Base-by-base conservation (phyloP, 2,888 invertebrate species). In the Drosophila fulvimacula region DNA sequence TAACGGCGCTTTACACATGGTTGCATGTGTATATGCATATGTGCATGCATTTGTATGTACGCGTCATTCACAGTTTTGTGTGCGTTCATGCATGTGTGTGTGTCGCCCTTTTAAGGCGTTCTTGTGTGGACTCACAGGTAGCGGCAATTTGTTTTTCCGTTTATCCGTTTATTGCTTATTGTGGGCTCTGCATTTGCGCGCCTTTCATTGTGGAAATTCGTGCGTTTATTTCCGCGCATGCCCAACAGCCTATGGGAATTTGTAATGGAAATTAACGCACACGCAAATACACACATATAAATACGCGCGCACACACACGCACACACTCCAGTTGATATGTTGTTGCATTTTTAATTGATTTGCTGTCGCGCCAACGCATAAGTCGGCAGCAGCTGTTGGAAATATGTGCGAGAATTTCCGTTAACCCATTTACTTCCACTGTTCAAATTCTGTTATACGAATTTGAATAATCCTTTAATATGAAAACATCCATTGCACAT, bases 231-330 rank as follows among this genome's bases (percentile, higher is more conserved):
- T 76, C 80, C 69, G 76, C 75, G 86, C 81, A 88, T 83, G 88
- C 87, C 65, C 62, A 79, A 68, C 82, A 85, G 57, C 75, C 72
- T 80, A 85, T 69, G 73, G 88, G 67, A 81, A 81, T 73, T 80
- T 56, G 68, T 69, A 42, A n/a, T 75, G 86, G 78, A 80, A 88
- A 78, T 76, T 65, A 83, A 42, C 59, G 42, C 39, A 9, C 21
- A 44, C 21, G 53, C 38, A 39, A 11, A 51, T 11, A 30, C 17
- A 19, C 17, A 15, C 21, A 32, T 17, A 6, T 7, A 13, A 34
- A 17, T 38, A 41, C 36, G 1, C 9, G 11, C 24, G 30, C 24
- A 27, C 17, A 17, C 24, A 17, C 7, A 17, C 38, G 7, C 17
- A 39, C 9, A 19, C 21, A 11, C 27, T 13, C 9, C 24, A n/a